These are phyloP conservation scores for Diplazon laetatorius DNA, from an alignment of 2,888 invertebrate species.

Conservation along the genomic window DNA sequence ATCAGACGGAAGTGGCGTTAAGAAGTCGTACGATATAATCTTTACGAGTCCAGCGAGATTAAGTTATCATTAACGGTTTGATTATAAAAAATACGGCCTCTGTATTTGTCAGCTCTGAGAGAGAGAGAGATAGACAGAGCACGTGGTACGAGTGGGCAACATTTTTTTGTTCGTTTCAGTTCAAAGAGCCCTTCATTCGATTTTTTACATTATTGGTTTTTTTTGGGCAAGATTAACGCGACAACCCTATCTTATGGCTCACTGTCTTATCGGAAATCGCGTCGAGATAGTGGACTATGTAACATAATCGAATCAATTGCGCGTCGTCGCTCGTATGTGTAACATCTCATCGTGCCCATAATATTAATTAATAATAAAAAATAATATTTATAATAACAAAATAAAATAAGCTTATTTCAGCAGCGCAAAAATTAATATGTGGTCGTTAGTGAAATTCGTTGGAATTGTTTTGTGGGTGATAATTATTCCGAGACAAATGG, in stretches of 20 bases:
- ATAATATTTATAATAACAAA: no score
- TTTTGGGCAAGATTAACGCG: conserved; percentile 18
- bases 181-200: neutral
- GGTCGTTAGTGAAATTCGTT: conserved; percentile 14
- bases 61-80: no score
- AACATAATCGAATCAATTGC: conserved; percentile 39
- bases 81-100: no score
- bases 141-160: no score
- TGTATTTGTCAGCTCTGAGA: no score
- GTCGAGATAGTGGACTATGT: conserved; percentile 42
- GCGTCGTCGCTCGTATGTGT: conserved; percentile 11
- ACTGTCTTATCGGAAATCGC: conserved; percentile 40
- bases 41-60: no score
- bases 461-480: conserved; percentile 27
- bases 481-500: neutral
- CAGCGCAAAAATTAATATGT: conserved; percentile 37
- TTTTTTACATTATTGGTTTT: neutral
- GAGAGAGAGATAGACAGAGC: no score
- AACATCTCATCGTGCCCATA: conserved; percentile 18
- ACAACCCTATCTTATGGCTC: conserved; percentile 25
- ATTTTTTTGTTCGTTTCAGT: no score
- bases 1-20: no score
- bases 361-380: no score
- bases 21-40: no score
- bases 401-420: no score